Conservation (phyloP, 2,797 vertebrate species). For the Choloepus didactylus region DNA sequence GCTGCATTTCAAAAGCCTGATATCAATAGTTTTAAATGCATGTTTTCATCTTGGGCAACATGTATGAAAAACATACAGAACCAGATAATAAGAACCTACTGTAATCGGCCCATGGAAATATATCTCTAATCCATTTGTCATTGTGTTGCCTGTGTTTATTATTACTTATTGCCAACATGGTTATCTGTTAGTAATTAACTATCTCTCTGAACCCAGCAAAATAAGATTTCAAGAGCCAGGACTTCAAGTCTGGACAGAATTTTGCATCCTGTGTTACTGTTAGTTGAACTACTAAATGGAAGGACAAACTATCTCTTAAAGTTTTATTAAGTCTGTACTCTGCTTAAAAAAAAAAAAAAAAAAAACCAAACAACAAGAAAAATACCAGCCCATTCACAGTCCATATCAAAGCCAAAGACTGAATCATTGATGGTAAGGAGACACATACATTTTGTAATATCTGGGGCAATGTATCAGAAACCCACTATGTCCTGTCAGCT, state of each 20-base stretch:
- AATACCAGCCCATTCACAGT: neutral
- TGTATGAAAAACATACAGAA: slow-evolving; percentile 78
- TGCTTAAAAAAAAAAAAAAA: neutral
- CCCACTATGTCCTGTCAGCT: too few species aligned
- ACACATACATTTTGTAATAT: neutral
- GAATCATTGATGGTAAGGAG: neutral
- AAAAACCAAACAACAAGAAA: neutral
- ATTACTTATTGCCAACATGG: neutral
- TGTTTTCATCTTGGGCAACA: slow-evolving; percentile 80
- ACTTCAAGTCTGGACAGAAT: neutral
- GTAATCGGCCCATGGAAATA: slow-evolving; percentile 32
- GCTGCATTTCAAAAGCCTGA: slow-evolving; percentile 83
- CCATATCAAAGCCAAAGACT: neutral
- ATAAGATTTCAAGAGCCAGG: neutral
- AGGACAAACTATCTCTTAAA: neutral
- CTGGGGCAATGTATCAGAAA: neutral
- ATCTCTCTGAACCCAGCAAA: neutral
- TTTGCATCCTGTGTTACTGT: neutral
- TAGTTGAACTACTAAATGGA: neutral
- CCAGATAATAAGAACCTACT: slow-evolving; percentile 67
- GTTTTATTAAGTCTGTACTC: neutral
- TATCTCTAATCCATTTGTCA: neutral
- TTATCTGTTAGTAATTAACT: neutral
- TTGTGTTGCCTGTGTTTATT: neutral
- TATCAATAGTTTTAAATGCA: slow-evolving; percentile 79